Evolutionary conservation across 2,113 vertebrate species (phyloP).

Genomic region (Rhineura floridana): DNA sequence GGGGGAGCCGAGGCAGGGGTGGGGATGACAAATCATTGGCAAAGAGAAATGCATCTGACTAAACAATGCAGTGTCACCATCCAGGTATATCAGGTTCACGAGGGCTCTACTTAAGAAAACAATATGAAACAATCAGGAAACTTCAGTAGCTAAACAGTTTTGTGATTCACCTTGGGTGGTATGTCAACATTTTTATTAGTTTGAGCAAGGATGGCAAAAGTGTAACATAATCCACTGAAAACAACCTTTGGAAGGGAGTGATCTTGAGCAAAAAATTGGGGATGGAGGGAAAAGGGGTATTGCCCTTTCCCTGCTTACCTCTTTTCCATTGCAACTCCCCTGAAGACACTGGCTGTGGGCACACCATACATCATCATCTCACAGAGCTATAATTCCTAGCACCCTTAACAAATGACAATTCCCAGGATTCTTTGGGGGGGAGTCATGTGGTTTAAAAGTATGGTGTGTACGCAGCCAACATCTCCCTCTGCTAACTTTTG

Average conservation of each 20-base stretch:
- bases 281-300: background rate
- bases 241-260: background rate
- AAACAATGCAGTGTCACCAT: background rate
- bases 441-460: too few species aligned
- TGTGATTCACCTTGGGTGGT: slow-evolving; percentile 6
- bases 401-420: too few species aligned
- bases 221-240: background rate
- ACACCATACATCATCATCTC: too few species aligned
- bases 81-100: background rate
- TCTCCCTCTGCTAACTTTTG: background rate
- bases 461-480: too few species aligned
- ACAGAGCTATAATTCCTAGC: too few species aligned
- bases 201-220: background rate
- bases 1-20: background rate
- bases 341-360: too few species aligned
- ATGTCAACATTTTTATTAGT: background rate
- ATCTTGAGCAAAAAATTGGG: background rate
- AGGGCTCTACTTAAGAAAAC: background rate
- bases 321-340: background rate
- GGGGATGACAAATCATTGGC: too few species aligned
- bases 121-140: background rate
- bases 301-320: background rate
- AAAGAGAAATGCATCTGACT: background rate
- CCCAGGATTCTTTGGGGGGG: too few species aligned
- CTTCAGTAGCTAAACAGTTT: background rate